phyloP scores from a whole-genome alignment of 64 coral and sea anemone species.

The Porites australiensis region DNA sequence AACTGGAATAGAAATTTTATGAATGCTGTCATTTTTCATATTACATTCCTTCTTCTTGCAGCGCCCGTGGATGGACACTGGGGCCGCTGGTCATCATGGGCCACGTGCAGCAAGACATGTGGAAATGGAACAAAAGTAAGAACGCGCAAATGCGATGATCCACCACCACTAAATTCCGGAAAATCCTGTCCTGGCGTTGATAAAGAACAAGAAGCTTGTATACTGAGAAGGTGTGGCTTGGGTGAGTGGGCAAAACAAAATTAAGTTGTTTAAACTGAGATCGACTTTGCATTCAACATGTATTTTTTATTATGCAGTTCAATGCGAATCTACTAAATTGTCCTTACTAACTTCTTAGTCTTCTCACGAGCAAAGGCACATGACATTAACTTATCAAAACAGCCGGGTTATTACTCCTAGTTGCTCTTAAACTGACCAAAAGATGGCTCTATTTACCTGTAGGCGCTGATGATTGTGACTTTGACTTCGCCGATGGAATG shows the following conservation, averaged over 20 bases:
- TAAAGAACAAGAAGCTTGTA: slow-evolving; percentile 34
- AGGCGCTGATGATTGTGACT: slow-evolving; percentile 83
- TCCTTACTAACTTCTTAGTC: no score
- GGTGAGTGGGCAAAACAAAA: no score
- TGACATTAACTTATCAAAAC: no score
- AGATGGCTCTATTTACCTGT: background rate
- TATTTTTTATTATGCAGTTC: no score
- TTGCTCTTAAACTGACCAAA: no score
- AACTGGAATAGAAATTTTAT: no score
- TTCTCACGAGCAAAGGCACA: no score
- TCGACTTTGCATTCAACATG: no score
- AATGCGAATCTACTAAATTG: no score
- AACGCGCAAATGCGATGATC: slow-evolving; percentile 76
- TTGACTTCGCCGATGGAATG: slow-evolving; percentile 66
- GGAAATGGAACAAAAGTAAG: slow-evolving; percentile 49
- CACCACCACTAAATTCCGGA: slow-evolving; percentile 58
- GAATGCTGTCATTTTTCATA: no score
- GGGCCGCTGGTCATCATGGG: slow-evolving; percentile 86
- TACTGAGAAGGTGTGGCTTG: slow-evolving; percentile 59
- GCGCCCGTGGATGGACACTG: slow-evolving; percentile 77
- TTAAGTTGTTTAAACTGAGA: background rate
- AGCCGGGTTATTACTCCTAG: no score
- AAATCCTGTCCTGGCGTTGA: slow-evolving; percentile 55
- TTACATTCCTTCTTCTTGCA: background rate
- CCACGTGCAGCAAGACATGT: slow-evolving; percentile 58